Evolutionary conservation across 2,797 vertebrate genomes (phyloP), one percentile per base, ranked within the genome.

Genomic region (Aulostomus chinensis): DNA sequence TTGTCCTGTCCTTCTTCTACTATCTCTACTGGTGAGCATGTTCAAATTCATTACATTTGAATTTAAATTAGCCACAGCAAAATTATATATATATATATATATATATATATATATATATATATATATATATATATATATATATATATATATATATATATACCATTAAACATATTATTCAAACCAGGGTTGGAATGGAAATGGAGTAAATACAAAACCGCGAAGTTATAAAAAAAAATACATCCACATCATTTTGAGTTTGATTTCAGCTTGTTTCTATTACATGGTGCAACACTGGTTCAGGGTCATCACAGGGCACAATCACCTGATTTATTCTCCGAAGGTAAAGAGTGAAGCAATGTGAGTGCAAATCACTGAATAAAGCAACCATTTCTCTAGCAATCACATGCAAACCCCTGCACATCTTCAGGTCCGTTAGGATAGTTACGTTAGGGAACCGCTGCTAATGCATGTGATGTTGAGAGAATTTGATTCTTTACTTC

Each of bases 1-100:
- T 98, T 17, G 92, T 98, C 53, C 93, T 99, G 17, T 98, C 97
- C 53, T 98, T 97, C 92, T 97, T 99, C 93, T 99, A 98, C 89
- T 99, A 99, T 92, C 93, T 98, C 62, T 99, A 98, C 88, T 97
- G 96, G 97, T 98, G 88, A 92, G 95, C 58, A 33, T 6, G 13
- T 7, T n/a, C n/a, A n/a, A n/a, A n/a, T n/a, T n/a, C n/a, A n/a
- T n/a, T n/a, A 5, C 9, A 13, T 8, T 21, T 8, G 13, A n/a
- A n/a, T n/a, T n/a, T n/a, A n/a, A n/a, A n/a, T n/a, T n/a, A n/a
- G n/a, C n/a, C n/a, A n/a, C n/a, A n/a, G n/a, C n/a, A n/a, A n/a
- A n/a, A n/a, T n/a, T n/a, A n/a, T n/a, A n/a, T n/a, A n/a, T n/a
- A n/a, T n/a, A n/a, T n/a, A n/a, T n/a, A n/a, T n/a, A n/a, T n/a